Evolutionary conservation across 2,888 invertebrate species (phyloP).

Genomic region (Chalcis sispes): DNA sequence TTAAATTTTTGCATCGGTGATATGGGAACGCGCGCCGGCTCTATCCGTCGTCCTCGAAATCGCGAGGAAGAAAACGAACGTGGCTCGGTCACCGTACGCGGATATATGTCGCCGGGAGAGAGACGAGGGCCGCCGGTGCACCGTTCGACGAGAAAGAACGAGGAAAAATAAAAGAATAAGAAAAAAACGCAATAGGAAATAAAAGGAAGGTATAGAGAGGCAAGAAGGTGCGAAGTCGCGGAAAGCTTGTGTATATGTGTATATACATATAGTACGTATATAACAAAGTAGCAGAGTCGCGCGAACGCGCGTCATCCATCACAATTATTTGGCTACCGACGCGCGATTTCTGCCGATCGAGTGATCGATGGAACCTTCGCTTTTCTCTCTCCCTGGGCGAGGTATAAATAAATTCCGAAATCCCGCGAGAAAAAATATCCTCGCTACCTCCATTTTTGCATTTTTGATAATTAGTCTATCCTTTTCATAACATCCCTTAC

Average conservation of each 20-base stretch:
- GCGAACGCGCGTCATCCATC: slow-evolving; percentile 66
- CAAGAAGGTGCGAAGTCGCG: slow-evolving; percentile 1
- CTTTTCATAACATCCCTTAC: no score
- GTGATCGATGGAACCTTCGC: slow-evolving; percentile 29
- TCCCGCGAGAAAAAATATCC: background rate
- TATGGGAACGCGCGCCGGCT: slow-evolving; percentile 70
- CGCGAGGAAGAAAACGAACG: slow-evolving; percentile 15
- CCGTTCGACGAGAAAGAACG: background rate
- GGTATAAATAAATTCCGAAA: slow-evolving; percentile 3
- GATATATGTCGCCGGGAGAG: background rate
- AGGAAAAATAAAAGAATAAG: background rate
- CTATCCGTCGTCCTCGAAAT: background rate
- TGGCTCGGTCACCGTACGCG: slow-evolving; percentile 10
- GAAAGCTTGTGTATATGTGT: no score
- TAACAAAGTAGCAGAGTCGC: no score
- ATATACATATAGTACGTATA: no score
- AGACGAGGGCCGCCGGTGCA: background rate
- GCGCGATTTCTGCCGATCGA: slow-evolving; percentile 38
- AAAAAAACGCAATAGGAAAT: background rate
- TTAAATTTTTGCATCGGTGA: slow-evolving; percentile 76
- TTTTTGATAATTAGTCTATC: background rate
- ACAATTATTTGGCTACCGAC: slow-evolving; percentile 70
- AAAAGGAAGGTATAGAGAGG: background rate
- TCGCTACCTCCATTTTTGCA: background rate
- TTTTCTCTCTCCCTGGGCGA: background rate